Base-by-base conservation (phyloP, 2,888 invertebrate genomes). In the Drosophila barbarae region DNA sequence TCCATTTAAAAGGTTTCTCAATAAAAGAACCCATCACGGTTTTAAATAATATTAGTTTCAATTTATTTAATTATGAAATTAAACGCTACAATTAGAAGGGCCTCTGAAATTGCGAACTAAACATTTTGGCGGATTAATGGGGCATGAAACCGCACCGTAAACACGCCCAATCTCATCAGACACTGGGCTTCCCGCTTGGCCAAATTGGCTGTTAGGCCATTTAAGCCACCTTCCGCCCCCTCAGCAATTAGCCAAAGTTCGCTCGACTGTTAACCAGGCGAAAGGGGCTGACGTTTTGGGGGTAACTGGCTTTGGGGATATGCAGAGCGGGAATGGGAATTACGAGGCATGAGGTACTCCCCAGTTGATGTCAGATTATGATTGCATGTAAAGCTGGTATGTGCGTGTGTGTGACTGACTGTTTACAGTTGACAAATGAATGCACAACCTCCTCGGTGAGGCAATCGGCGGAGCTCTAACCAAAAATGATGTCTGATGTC, bases 341-440 rank as follows among this genome's bases (percentile, higher is more conserved):
- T 61, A 54, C 44, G 64, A 41, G 46, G 39, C 36, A 60, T 42
- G 67, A 61, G 53, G 26, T 42, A 51, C 55, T 56, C 49, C 56
- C 28, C 46, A 7, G 44, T 36, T 66, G 71, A 53, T 68, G 71
- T 51, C 15, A 49, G 66, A 65, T 68, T 65, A 63, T 52, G 69
- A 49, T 32, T 52, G 52, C 65, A 42, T 38, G 56, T 55, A 41
- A 34, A 13, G 18, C 13, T 26, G 46, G 28, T 15, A 15, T 32
- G 38, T 46, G 64, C 41, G 55, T 55, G 72, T 46, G 57, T 68
- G 56, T 21, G 21, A 63, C 53, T 46, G 61, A 49, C 52, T 55
- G 66, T 65, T 77, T 74, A 69, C 64, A 77, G 67, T 65, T 77
- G 76, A 71, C 66, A 77, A 55, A 56, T 80, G 72, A 73, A 61